Conservation (phyloP, 23 tunicate species). For the Trididemnum clinides region DNA sequence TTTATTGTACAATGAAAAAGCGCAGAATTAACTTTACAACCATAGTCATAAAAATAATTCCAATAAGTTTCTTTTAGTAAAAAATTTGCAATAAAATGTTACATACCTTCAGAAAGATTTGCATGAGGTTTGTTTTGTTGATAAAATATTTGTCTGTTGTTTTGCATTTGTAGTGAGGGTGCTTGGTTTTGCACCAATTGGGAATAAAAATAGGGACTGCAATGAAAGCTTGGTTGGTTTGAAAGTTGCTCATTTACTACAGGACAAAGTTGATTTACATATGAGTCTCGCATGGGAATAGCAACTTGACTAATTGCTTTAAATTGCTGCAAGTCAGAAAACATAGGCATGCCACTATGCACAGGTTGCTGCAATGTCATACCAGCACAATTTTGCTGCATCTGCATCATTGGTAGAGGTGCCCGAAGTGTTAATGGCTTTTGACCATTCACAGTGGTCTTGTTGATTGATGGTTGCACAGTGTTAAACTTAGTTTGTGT, state of each 20-base stretch:
- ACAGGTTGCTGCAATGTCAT: not conserved
- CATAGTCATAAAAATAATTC: not conserved
- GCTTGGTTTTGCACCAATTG: not conserved
- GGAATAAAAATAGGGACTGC: not conserved
- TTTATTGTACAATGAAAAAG: no score
- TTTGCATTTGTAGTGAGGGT: not conserved
- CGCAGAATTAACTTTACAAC: not conserved
- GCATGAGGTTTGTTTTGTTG: not conserved
- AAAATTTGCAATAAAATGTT: not conserved
- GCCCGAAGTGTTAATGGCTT: no score
- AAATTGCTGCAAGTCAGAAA: not conserved
- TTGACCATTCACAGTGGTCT: no score
- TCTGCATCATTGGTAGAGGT: no score
- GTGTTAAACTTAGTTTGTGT: no score
- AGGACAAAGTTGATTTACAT: not conserved
- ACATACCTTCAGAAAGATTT: slow-evolving; percentile 5
- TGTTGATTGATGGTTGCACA: no score
- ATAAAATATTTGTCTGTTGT: not conserved
- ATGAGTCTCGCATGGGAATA: not conserved
- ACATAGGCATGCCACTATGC: not conserved
- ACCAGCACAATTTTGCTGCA: not conserved
- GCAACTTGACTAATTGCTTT: not conserved
- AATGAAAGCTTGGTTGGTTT: not conserved
- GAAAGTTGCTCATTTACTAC: not conserved
- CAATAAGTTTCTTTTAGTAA: not conserved